Evolutionary conservation across 1,140 invertebrate genomes (phyloP), one percentile per base, ranked within the genome.

Genomic region (Drosophila kohkoa): DNA sequence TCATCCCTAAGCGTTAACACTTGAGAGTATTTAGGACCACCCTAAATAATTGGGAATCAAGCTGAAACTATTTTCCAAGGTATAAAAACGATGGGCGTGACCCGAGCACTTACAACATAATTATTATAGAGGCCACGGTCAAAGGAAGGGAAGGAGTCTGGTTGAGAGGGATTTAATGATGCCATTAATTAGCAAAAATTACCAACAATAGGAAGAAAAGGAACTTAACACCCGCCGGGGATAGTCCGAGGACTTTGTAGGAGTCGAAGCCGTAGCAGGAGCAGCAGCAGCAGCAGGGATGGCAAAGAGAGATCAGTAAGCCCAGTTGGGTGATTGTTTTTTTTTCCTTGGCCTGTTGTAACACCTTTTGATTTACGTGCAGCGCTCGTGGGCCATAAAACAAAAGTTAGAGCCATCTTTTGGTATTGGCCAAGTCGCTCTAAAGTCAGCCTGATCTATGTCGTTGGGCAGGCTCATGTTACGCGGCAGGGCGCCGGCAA

Each of bases 341-440:
- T 72, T 57, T 59, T 60, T 2, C 3, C 20, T 25, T 25, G 76
- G 75, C 62, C 79, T 64, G 67, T 67, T 74, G 65, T 49, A 87
- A 87, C 83, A 87, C 83, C 83, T 88, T 80, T 72, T 88, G 85
- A 88, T 88, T 88, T 88, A 88, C 83, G 85, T 66, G 78, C 64
- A 48, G 62, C 52, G 51, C 80, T 73, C 74, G 70, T 80, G 74
- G 66, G 64, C 77, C 66, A 86, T 85, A 86, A 85, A 85, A 85
- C 77, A 81, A 81, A 57, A 81, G 83, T 85, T 83, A 83, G 81
- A 64, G 64, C 41, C 75, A 74, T 59, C 51, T 54, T 35, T 76
- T 15, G 15, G 57, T 49, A 60, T 38, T 49, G 59, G 41, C 51
- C 48, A 68, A 55, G 11, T 35, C 15, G 62, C 52, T 54, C 10